These are phyloP conservation scores for Catamblyrhynchus diadema DNA, from an alignment of 2,797 vertebrate species.

Conservation along the genomic window DNA sequence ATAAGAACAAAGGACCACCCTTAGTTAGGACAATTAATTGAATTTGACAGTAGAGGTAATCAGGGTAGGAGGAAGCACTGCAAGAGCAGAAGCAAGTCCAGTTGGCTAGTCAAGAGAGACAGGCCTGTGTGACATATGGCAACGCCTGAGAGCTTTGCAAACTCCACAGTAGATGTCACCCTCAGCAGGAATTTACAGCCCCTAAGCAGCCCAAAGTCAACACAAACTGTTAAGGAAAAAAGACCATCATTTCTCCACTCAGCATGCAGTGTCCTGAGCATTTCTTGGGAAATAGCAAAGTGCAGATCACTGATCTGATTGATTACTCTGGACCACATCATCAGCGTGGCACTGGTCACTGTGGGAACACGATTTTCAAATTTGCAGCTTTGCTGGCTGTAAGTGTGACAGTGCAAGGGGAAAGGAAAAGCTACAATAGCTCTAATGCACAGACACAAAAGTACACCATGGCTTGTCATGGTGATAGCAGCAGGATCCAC, in stretches of 20 bases:
- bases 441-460: background rate
- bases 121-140: background rate
- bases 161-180: background rate
- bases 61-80: background rate
- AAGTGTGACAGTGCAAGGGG: background rate
- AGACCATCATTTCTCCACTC: background rate
- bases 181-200: background rate
- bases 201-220: background rate
- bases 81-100: background rate
- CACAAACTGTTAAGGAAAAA: background rate
- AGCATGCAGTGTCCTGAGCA: background rate
- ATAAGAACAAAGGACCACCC: background rate
- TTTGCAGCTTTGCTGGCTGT: background rate
- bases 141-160: background rate
- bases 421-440: background rate
- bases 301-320: background rate
- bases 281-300: background rate
- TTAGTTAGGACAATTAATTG: background rate
- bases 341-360: background rate
- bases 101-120: background rate
- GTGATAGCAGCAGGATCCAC: background rate
- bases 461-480: rapidly evolving
- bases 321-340: background rate
- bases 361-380: background rate
- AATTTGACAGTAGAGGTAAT: background rate